Evolutionary conservation across 2,113 vertebrate genomes (phyloP).

Genomic region (Callionymus lyra): DNA sequence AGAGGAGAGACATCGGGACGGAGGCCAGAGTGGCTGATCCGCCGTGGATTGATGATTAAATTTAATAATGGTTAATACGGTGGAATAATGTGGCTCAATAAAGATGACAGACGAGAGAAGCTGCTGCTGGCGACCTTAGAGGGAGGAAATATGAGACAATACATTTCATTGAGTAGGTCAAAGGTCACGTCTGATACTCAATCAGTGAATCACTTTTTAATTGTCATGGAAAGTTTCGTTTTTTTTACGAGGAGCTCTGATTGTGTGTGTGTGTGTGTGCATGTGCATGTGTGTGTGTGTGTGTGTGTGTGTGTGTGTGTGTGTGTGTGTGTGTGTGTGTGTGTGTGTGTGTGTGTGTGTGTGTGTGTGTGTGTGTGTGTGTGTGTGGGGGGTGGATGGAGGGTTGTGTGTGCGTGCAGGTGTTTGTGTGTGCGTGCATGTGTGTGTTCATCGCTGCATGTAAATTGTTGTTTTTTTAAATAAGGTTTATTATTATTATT

Average conservation of each 20-base stretch:
- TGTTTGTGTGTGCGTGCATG: no score
- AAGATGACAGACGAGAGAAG: constrained; percentile 59
- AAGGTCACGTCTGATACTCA: constrained; percentile 59
- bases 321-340: no score
- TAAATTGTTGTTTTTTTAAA: no score
- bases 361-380: no score
- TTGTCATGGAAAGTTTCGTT: constrained; percentile 30
- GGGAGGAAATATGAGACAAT: constrained; percentile 58
- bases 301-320: no score
- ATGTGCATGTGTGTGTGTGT: no score
- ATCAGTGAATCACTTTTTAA: constrained; percentile 72
- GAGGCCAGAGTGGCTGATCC: constrained; percentile 40
- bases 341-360: no score
- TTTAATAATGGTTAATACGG: constrained; percentile 52
- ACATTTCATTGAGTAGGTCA: constrained; percentile 69
- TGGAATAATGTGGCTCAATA: constrained; percentile 54
- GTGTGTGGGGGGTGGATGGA: no score
- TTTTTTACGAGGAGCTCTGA: no score
- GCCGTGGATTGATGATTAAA: constrained; percentile 43
- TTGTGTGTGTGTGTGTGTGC: constrained; percentile 5
- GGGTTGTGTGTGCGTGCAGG: no score
- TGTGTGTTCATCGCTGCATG: no score
- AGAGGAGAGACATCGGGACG: constrained; percentile 44
- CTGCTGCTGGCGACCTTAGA: constrained; percentile 59
- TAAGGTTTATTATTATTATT: no score